These are phyloP conservation scores for Musca domestica DNA, from an alignment of 1,140 invertebrate species.

Conservation along the genomic window DNA sequence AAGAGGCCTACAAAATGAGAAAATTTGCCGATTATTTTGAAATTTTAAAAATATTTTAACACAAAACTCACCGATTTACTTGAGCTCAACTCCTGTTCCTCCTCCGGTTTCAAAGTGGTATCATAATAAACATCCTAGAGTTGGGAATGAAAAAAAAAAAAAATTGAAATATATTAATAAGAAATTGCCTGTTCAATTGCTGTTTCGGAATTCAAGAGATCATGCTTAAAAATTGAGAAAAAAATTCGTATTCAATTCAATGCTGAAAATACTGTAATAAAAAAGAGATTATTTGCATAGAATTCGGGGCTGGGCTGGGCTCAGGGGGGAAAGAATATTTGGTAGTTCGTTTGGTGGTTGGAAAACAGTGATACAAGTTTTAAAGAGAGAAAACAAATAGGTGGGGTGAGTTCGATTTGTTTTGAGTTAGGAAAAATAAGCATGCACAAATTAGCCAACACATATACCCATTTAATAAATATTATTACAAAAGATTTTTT, in stretches of 20 bases:
- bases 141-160: conserved; percentile 4
- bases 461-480: background rate
- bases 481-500: background rate
- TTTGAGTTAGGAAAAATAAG: background rate
- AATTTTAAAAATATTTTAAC: background rate
- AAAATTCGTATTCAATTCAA: background rate
- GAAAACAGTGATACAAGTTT: no score
- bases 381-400: no score
- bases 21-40: background rate
- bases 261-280: conserved; percentile 4
- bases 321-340: no score
- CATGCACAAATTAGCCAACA: conserved; percentile 15
- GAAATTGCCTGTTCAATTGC: background rate
- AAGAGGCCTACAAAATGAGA: background rate
- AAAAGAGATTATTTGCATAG: background rate
- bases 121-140: background rate
- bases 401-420: background rate
- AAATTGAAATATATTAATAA: background rate
- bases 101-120: conserved; percentile 4
- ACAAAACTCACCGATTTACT: background rate
- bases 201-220: background rate
- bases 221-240: conserved; percentile 7
- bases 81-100: background rate
- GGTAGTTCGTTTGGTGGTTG: no score
- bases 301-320: no score